Base-by-base conservation (phyloP, 2,113 vertebrate genomes). In the Brachypteracias leptosomus region DNA sequence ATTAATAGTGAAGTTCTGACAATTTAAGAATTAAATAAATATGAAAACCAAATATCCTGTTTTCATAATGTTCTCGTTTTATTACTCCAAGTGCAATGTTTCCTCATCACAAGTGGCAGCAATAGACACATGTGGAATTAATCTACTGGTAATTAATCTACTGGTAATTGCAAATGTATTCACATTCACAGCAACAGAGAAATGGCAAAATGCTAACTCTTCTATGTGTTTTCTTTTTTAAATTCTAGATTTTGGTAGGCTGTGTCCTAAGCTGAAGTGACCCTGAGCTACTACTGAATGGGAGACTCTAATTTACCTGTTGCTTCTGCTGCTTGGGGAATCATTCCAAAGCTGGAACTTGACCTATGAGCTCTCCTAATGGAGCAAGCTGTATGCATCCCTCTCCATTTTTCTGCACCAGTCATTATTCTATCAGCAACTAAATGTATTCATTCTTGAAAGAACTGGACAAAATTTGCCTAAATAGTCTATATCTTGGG, bases 21-120 rank as follows among this genome's bases (percentile, higher is more conserved):
- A 95, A 72, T 29, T 78, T 91, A 21, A 70, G 75, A 89, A 88
- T 28, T 13, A 93, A 92, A 49, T 71, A 92, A 95, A 71, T 44
- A 87, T 76, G 38, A 85, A 67, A 70, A 86, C 21, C 18, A 21
- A 74, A 85, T 68, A 84, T 70, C 10, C 24, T 33, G 3, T 16
- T 82, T 84, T 77, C 79, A 70, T 52, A 66, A 35, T 47, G 5
- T 44, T 82, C 42, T 94, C 44, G n/a, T 47, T 83, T 91, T 49
- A 51, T 66, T 65, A 74, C n/a, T 62, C 36, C 19, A 66, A 44
- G 13, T 38, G 22, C 70, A 96, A 75, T 72, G 4, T 80, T 95
- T 91, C 26, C 18, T 85, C 17, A 62, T 78, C 6, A 35, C 17
- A 62, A 51, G 4, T 80, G 22, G 68, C 54, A 88, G 63, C 28